Conservation (phyloP, 2,113 vertebrate genomes). For the Cygnus buccinator region DNA sequence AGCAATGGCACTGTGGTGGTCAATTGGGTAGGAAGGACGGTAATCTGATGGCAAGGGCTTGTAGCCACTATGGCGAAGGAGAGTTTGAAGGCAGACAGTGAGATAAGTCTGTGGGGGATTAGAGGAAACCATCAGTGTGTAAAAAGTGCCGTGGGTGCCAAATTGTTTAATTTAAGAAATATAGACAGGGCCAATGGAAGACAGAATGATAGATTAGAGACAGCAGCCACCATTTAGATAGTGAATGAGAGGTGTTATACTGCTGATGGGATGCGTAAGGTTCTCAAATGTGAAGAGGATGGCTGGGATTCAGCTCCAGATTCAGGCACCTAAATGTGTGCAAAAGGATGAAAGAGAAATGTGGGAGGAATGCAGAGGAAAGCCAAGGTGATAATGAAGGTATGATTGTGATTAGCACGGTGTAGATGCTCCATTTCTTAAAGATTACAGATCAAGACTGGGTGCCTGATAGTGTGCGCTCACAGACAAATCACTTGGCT, state of each 20-base stretch:
- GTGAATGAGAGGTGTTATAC: not conserved
- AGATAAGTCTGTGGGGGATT: accelerated
- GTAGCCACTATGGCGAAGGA: not conserved
- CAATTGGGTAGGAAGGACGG: not conserved
- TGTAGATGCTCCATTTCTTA: not conserved
- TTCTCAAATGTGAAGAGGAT: not conserved
- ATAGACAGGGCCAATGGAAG: not conserved
- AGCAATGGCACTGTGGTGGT: not conserved
- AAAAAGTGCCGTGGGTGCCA: not conserved
- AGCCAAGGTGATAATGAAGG: not conserved
- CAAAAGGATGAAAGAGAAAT: not conserved
- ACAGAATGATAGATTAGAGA: not conserved
- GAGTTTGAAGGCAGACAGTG: not conserved
- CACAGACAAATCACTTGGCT: not conserved
- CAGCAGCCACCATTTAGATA: not conserved
- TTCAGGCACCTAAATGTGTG: not conserved
- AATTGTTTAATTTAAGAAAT: not conserved
- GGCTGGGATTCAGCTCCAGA: not conserved
- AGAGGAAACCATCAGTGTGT: not conserved
- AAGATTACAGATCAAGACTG: not conserved
- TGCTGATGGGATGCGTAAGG: not conserved
- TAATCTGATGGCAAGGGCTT: not conserved
- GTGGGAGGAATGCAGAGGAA: not conserved
- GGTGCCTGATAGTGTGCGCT: not conserved
- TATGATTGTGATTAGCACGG: not conserved